Evolutionary conservation across 30 jellyfish, hydroid and myxozoan genomes (phyloP), one percentile per base, ranked within the genome.

Genomic region (Rhopilema esculentum): DNA sequence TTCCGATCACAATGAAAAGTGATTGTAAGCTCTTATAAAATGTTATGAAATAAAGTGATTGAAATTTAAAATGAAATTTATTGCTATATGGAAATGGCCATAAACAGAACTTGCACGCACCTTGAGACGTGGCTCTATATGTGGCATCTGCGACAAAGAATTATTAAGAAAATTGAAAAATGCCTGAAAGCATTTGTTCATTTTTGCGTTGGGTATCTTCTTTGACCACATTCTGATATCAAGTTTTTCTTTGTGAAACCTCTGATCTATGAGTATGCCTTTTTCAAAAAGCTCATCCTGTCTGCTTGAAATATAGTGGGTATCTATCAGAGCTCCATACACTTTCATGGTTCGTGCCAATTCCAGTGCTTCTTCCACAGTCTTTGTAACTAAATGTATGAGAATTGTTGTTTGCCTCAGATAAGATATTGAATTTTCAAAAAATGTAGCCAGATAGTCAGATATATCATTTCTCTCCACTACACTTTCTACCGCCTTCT

Each of bases 321-420:
- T 84, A 65, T 84, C 92, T 7, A 84, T 49, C 82, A 84, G 20
- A 22, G 92, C 92, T 1, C 92, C 92, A 22, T 84, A 84, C 0
- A 84, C 87, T 21, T 84, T 72, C 48, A 32, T n/a, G 8, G 27
- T 72, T 17, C 21, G 21, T 25, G 92, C 83, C 75, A 50, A 70
- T n/a, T 31, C 75, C 67, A 77, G 17, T 15, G 92, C 92, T 53
- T 84, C 87, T 33, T 84, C 87, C 33, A 31, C 69, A 20, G 92
- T 84, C 16, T 32, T 61, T 48, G 86, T 66, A 16, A 79, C 92
- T 84, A 70, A 0, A n/a, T n/a, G 6, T 6, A 79, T 62, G 22
- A 31, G 21, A 19, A 32, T 18, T n/a, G n/a, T n/a, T n/a, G n/a
- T n/a, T n/a, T n/a, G n/a, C n/a, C n/a, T n/a, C n/a, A n/a, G n/a